These are phyloP conservation scores for Raja brachyura DNA, from an alignment of 2,113 vertebrate genomes.

Conservation along the genomic window DNA sequence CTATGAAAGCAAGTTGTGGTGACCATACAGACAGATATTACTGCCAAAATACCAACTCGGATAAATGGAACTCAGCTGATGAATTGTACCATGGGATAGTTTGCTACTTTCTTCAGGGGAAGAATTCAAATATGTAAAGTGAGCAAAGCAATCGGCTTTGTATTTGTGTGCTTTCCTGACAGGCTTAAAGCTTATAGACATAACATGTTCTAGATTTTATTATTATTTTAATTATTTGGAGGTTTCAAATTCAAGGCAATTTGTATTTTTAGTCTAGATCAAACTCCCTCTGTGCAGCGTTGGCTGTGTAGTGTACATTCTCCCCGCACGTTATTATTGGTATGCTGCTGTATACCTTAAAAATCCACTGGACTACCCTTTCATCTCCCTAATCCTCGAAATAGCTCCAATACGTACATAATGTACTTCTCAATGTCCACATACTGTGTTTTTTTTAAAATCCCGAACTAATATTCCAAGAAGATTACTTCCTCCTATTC, in stretches of 20 bases:
- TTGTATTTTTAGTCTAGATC: background rate
- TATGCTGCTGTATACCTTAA: background rate
- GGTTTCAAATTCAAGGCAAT: background rate
- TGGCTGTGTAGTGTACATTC: background rate
- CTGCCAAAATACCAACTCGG: background rate
- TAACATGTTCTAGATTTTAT: background rate
- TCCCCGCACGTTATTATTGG: background rate
- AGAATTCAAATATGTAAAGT: background rate
- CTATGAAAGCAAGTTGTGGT: background rate
- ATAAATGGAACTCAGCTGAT: background rate
- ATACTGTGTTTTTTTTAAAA: background rate
- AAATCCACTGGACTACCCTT: background rate
- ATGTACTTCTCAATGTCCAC: background rate
- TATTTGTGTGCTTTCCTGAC: background rate
- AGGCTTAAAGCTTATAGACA: background rate
- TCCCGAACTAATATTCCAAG: too few relatives aligned
- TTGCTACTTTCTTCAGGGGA: background rate
- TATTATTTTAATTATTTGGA: background rate
- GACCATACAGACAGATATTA: background rate
- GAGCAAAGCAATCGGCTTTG: background rate
- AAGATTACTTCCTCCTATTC: too few relatives aligned
- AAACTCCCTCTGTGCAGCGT: background rate
- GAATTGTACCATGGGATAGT: background rate
- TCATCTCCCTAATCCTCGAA: background rate
- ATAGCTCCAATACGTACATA: background rate